These are phyloP conservation scores for Astropecten irregularis DNA, from an alignment of 53 echinoderm and acorn worm genomes.

Conservation along the genomic window DNA sequence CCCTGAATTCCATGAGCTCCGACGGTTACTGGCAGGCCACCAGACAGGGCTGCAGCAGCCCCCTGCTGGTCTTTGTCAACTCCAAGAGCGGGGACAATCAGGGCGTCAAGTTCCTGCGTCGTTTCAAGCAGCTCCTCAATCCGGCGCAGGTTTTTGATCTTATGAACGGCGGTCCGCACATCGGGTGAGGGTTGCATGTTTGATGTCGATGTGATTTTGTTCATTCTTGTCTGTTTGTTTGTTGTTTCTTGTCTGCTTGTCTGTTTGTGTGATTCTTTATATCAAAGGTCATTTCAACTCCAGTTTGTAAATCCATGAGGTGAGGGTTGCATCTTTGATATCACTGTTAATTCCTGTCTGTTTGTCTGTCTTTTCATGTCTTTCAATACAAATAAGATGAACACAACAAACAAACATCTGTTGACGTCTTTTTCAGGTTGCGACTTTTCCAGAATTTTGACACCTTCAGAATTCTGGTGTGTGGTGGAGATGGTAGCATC, in stretches of 20 bases:
- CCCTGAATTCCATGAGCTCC: constrained; percentile 94
- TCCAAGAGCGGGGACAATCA: constrained; percentile 99
- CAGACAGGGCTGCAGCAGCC: constrained; percentile 90
- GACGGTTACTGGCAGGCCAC: constrained; percentile 99
- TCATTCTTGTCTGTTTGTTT: not conserved
- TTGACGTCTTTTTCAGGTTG: constrained; percentile 62
- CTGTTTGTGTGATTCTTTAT: not conserved
- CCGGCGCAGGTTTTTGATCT: constrained; percentile 99
- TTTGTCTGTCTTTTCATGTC: too few relatives aligned
- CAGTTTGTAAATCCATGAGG: too few relatives aligned
- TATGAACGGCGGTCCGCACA: constrained; percentile 93
- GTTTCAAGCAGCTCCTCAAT: constrained; percentile 95
- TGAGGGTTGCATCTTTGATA: too few relatives aligned
- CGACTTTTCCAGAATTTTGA: constrained; percentile 99
- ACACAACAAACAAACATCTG: too few relatives aligned
- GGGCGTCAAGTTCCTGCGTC: constrained; percentile 94
- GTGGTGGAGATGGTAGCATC: constrained; percentile 98
- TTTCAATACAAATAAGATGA: too few relatives aligned
- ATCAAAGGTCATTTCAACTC: too few relatives aligned
- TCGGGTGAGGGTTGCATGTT: constrained; percentile 75
- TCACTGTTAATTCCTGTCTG: too few relatives aligned
- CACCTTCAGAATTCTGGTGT: constrained; percentile 97
- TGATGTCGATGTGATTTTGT: not conserved
- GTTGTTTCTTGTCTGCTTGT: not conserved
- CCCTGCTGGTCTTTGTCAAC: constrained; percentile 97